Evolutionary conservation across 2,113 vertebrate genomes (phyloP).

Genomic region (Struthidea cinerea): DNA sequence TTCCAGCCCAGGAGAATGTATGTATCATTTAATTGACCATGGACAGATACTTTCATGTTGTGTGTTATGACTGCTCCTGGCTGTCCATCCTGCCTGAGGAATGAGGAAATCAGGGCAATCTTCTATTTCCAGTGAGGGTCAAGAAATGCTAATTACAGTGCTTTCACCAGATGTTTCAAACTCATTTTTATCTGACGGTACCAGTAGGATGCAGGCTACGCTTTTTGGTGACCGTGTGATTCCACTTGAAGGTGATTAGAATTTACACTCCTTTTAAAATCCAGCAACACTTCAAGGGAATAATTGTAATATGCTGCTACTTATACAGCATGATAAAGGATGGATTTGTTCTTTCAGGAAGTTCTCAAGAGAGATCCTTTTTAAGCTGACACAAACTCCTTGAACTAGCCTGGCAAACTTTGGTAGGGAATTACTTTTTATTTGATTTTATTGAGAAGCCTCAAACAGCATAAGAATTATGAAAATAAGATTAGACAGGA

Average conservation of each 20-base stretch:
- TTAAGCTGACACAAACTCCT: neutral
- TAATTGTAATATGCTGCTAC: neutral
- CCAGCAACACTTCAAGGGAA: neutral
- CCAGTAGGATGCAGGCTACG: neutral
- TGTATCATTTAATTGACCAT: slow-evolving; percentile 2
- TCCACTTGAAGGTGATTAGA: neutral
- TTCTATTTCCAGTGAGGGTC: neutral
- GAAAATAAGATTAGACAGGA: neutral
- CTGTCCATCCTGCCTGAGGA: neutral
- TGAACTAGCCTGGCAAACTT: slow-evolving; percentile 2
- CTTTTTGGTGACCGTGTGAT: neutral
- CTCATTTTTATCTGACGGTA: neutral
- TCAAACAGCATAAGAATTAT: neutral
- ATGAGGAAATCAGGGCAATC: neutral
- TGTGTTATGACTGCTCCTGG: neutral
- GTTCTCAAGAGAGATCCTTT: neutral
- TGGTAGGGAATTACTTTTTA: neutral
- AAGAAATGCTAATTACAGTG: neutral
- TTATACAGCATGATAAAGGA: neutral
- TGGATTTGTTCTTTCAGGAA: neutral
- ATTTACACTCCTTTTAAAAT: neutral
- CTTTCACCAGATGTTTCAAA: neutral
- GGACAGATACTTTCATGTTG: neutral
- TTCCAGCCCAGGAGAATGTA: neutral
- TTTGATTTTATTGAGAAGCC: neutral